Percentiles rank a stretch among this genome's conserved stretches.
phyloP scores from a whole-genome alignment of 2,888 invertebrate genomes.

The Disparrhopalites patrizii region DNA sequence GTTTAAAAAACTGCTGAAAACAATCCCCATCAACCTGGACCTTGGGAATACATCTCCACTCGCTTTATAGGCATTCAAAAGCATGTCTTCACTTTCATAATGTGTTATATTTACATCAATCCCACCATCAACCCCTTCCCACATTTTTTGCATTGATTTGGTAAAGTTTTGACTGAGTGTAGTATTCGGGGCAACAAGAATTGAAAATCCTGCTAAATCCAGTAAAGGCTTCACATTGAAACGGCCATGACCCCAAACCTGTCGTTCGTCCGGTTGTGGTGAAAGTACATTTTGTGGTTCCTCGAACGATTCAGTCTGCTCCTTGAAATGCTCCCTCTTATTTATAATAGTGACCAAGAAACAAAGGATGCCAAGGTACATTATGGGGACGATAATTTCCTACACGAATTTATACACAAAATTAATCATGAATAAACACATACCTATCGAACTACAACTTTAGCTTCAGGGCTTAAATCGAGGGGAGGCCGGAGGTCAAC shows the following conservation, averaged over 20 bases:
- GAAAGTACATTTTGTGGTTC: constrained; percentile 56
- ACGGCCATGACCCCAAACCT: background rate
- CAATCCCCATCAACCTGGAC: no score
- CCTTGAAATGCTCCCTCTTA: constrained; percentile 59
- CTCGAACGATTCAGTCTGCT: constrained; percentile 61
- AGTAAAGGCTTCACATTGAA: background rate
- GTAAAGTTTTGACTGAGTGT: constrained; percentile 32
- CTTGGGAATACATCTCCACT: no score
- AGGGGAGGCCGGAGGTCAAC: no score
- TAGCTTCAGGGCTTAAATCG: no score
- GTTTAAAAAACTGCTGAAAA: no score
- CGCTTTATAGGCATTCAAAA: no score
- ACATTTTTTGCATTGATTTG: constrained; percentile 53
- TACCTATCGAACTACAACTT: no score
- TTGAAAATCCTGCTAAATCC: no score
- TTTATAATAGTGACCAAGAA: constrained; percentile 32
- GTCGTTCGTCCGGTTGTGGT: background rate
- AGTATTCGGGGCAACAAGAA: constrained; percentile 49
- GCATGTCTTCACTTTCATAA: constrained; percentile 66
- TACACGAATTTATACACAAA: constrained; percentile 53
- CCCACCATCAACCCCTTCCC: constrained; percentile 63
- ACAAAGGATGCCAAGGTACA: constrained; percentile 65
- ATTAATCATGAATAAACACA: background rate
- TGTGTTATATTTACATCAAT: no score
- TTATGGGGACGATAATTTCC: constrained; percentile 74